A percentile compares a stretch with the other conserved stretches of the same genome.
Conservation (phyloP, 2,113 vertebrate species). For the Sisor rabdophorus region DNA sequence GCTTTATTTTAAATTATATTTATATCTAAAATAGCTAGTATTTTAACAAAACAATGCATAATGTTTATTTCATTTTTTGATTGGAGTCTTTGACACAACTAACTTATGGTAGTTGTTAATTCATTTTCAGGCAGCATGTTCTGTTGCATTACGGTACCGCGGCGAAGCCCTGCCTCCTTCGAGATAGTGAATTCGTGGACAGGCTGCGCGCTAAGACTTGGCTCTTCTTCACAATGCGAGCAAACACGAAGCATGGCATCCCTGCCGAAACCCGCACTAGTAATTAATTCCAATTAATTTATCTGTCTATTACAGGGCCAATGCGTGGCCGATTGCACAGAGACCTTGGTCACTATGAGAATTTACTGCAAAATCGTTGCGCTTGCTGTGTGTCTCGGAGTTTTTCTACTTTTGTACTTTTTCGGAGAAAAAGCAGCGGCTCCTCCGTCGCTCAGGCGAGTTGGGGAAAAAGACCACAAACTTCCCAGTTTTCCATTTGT, state of each 20-base stretch:
- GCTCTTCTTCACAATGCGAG: slow-evolving; percentile 59
- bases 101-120: background rate
- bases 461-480: slow-evolving; percentile 49
- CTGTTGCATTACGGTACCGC: slow-evolving; percentile 57
- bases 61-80: no score
- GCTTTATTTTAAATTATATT: background rate
- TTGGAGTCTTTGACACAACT: background rate
- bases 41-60: background rate
- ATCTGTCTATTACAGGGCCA: slow-evolving; percentile 41
- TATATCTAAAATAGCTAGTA: background rate
- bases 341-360: slow-evolving; percentile 65
- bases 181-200: slow-evolving; percentile 53
- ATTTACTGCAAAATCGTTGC: slow-evolving; percentile 65
- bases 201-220: slow-evolving; percentile 55
- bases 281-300: slow-evolving; percentile 57
- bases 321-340: slow-evolving; percentile 36
- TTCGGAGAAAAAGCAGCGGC: slow-evolving; percentile 66
- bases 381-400: slow-evolving; percentile 67
- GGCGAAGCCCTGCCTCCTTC: slow-evolving; percentile 59
- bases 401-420: slow-evolving; percentile 78
- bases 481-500: slow-evolving; percentile 10
- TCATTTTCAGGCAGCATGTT: background rate
- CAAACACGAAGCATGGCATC: slow-evolving; percentile 53
- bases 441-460: slow-evolving; percentile 61
- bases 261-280: slow-evolving; percentile 52